These are phyloP conservation scores for Sternarchorhynchus goeldii DNA, from an alignment of 2,797 vertebrate species.

Conservation along the genomic window DNA sequence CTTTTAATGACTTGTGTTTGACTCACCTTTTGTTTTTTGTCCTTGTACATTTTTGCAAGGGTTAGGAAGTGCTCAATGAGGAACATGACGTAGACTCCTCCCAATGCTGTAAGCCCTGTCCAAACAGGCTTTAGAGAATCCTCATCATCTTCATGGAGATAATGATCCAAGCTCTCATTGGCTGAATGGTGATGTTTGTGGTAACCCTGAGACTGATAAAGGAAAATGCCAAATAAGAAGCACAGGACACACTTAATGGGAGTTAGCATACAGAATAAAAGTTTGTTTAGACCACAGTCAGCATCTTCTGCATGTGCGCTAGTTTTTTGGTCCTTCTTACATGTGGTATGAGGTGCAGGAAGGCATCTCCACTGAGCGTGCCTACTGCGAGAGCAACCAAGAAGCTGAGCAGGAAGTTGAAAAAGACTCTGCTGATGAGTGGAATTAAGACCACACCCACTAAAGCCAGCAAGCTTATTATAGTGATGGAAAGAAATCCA, in stretches of 20 bases:
- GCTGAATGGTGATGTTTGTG: slow-evolving; percentile 61
- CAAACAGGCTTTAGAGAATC: slow-evolving; percentile 86
- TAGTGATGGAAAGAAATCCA: slow-evolving; percentile 90
- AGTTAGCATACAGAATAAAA: background rate
- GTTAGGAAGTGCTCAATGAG: slow-evolving; percentile 96
- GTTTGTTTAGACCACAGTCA: background rate
- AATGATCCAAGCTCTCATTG: slow-evolving; percentile 61
- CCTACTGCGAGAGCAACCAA: slow-evolving; percentile 95
- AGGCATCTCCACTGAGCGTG: slow-evolving; percentile 94
- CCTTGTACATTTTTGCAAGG: slow-evolving; percentile 96
- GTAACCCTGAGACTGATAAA: slow-evolving; percentile 72
- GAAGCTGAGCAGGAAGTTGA: slow-evolving; percentile 97
- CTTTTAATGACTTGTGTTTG: background rate
- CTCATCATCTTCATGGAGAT: slow-evolving; percentile 67
- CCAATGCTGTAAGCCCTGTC: slow-evolving; percentile 92
- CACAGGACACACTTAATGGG: background rate
- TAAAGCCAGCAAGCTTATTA: slow-evolving; percentile 94
- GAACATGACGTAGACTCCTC: slow-evolving; percentile 97
- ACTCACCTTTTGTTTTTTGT: slow-evolving; percentile 94
- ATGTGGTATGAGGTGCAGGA: slow-evolving; percentile 95
- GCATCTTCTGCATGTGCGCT: background rate
- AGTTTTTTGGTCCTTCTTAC: slow-evolving; percentile 72
- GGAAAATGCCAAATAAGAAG: background rate
- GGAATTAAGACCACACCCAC: slow-evolving; percentile 90
- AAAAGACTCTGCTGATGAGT: slow-evolving; percentile 92